A percentile compares a stretch with the other conserved stretches of the same genome.
These are phyloP conservation scores for Lateolabrax maculatus DNA, from an alignment of 2,797 vertebrate genomes.

Conservation along the genomic window DNA sequence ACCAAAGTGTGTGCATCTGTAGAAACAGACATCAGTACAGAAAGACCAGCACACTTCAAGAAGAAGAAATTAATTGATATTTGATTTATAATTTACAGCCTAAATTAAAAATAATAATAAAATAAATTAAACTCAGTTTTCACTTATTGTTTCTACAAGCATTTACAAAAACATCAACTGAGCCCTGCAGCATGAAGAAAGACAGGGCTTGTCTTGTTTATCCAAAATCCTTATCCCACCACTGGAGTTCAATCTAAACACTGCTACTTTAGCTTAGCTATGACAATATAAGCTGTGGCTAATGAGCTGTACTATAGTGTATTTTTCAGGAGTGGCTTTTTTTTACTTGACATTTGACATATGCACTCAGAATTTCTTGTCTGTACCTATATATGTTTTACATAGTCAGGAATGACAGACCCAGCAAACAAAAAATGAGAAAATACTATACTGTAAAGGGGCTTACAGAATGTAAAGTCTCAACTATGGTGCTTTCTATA, in stretches of 20 bases:
- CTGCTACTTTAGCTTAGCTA: background rate
- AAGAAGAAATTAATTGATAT: constrained; percentile 9
- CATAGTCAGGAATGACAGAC: background rate
- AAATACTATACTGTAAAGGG: background rate
- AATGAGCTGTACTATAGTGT: background rate
- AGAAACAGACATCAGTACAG: constrained; percentile 4
- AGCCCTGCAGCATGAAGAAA: constrained; percentile 8
- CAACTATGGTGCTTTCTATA: background rate
- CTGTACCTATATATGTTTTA: background rate
- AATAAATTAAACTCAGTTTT: background rate
- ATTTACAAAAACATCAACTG: constrained; percentile 5
- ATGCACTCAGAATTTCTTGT: background rate
- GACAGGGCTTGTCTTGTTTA: background rate
- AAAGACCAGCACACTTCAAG: background rate
- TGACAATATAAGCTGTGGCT: background rate
- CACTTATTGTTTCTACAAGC: constrained; percentile 30
- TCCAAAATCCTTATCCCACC: background rate
- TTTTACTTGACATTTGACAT: constrained; percentile 4
- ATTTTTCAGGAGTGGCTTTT: background rate
- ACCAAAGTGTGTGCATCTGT: constrained; percentile 20
- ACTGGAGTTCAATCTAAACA: background rate
- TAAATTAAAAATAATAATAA: no score
- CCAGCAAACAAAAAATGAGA: background rate
- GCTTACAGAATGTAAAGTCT: background rate
- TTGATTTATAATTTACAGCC: constrained; percentile 6